A percentile compares a stretch with the other conserved stretches of the same genome.
Evolutionary conservation across 1,140 invertebrate genomes (phyloP).

Genomic region (Hycleus phaleratus): DNA sequence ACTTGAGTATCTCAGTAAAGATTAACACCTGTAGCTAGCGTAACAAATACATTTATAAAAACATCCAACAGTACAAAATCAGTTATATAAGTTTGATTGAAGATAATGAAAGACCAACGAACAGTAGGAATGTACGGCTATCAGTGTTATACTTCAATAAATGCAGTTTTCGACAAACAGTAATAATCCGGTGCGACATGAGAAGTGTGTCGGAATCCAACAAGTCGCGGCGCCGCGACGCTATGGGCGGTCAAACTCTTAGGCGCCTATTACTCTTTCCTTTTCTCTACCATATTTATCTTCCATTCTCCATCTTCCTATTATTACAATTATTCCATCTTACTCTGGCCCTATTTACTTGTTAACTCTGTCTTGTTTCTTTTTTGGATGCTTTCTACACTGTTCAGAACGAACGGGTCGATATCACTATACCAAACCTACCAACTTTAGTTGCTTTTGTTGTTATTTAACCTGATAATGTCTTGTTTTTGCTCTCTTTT

Average conservation of each 20-base stretch:
- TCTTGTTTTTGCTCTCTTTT: constrained; percentile 4
- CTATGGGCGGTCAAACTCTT: constrained; percentile 31
- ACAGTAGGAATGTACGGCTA: too few species aligned
- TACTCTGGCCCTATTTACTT: neutral
- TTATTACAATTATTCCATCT: neutral
- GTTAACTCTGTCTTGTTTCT: neutral
- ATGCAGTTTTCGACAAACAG: constrained; percentile 13
- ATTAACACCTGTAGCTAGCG: too few species aligned
- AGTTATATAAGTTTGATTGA: too few species aligned
- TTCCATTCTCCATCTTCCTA: neutral
- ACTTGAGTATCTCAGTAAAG: too few species aligned
- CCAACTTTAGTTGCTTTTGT: constrained; percentile 20
- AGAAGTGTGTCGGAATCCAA: constrained; percentile 38
- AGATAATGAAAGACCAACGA: too few species aligned
- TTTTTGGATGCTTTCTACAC: constrained; percentile 8
- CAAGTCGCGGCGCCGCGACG: constrained; percentile 36
- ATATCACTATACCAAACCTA: constrained; percentile 21
- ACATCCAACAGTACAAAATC: too few species aligned
- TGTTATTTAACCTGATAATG: constrained; percentile 21
- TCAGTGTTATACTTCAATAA: too few species aligned
- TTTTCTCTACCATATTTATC: neutral
- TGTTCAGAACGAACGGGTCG: constrained; percentile 11
- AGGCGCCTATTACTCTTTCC: constrained; percentile 17
- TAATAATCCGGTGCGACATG: constrained; percentile 34
- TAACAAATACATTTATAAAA: too few species aligned